Base-by-base conservation (phyloP, 2,888 invertebrate genomes). In the Sinopyrophorus schimmeli region DNA sequence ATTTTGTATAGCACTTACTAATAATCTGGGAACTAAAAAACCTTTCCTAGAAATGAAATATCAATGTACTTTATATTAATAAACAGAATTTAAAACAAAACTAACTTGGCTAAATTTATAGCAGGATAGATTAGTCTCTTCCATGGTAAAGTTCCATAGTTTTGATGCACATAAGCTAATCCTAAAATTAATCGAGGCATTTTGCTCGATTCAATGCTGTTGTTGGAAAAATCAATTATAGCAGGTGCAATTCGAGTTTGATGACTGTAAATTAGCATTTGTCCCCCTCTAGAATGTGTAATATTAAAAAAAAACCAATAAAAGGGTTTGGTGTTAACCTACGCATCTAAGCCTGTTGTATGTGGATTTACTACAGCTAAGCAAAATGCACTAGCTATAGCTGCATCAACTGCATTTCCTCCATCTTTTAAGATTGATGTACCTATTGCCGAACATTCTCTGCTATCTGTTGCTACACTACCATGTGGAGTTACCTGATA, bases 271-370 rank as follows among this genome's bases (percentile, higher is more conserved):
- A 87, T 78, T 62, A 89, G 67, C 66, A 89, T 72, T 35, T 84
- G 80, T 1, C 89, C 89, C 59, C 86, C 87, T 54, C 91, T 90
- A n/a, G n/a, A n/a, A n/a, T n/a, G n/a, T n/a, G n/a, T n/a, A n/a
- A n/a, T n/a, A n/a, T n/a, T n/a, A n/a, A n/a, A n/a, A n/a, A n/a
- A n/a, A n/a, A 1, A 15, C 6, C 14, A 15, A 2, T 7, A 32
- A 21, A n/a, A n/a, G n/a, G n/a, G n/a, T n/a, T n/a, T n/a, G n/a
- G n/a, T n/a, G n/a, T n/a, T n/a, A n/a, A 74, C 79, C 71, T 72
- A 89, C 89, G 88, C 88, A 68, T 90, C 89, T 24, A 90, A 74
- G 20, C 89, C 84, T 16, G 86, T 84, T 58, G 80, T 76, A 64
- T 89, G 87, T 37, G 87, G 86, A 57, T 84, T 79, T 11, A 85